Conservation (phyloP, 2,888 invertebrate genomes). For the Diloba caeruleocephala region DNA sequence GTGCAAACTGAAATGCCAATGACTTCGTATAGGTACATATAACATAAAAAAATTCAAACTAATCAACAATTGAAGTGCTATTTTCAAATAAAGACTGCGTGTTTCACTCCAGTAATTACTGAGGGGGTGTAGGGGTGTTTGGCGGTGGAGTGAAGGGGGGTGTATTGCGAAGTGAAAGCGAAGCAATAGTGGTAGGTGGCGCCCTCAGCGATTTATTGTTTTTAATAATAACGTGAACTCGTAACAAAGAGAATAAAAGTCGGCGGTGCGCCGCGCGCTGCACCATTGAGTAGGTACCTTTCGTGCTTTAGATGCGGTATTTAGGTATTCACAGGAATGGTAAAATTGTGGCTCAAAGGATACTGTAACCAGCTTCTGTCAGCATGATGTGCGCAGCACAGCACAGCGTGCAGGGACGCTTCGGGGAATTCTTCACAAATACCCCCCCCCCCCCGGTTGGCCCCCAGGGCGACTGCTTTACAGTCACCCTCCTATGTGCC, state of each 20-base stretch:
- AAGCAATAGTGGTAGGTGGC: conserved; percentile 86
- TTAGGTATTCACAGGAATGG: background rate
- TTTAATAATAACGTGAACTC: conserved; percentile 89
- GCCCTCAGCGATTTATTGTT: conserved; percentile 89
- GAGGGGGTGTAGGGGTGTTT: conserved; percentile 42
- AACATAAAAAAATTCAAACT: conserved; percentile 54
- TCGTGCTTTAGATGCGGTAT: conserved; percentile 26
- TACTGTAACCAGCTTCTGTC: too few species aligned
- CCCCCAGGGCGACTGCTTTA: too few species aligned
- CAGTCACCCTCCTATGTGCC: too few species aligned
- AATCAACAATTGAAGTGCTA: conserved; percentile 65
- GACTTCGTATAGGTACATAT: conserved; percentile 23
- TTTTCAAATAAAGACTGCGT: conserved; percentile 68
- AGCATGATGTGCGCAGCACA: too few species aligned
- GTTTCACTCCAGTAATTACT: conserved; percentile 59
- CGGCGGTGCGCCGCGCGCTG: conserved; percentile 69
- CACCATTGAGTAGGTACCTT: background rate
- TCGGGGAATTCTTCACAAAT: too few species aligned
- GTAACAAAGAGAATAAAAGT: conserved; percentile 88
- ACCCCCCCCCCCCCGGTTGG: too few species aligned
- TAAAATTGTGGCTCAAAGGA: too few species aligned
- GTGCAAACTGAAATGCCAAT: conserved; percentile 25
- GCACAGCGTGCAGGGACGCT: too few species aligned
- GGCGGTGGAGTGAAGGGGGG: conserved; percentile 53
- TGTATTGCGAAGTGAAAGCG: conserved; percentile 81